Conservation (phyloP, 2,888 invertebrate genomes). For the Callosobruchus maculatus region DNA sequence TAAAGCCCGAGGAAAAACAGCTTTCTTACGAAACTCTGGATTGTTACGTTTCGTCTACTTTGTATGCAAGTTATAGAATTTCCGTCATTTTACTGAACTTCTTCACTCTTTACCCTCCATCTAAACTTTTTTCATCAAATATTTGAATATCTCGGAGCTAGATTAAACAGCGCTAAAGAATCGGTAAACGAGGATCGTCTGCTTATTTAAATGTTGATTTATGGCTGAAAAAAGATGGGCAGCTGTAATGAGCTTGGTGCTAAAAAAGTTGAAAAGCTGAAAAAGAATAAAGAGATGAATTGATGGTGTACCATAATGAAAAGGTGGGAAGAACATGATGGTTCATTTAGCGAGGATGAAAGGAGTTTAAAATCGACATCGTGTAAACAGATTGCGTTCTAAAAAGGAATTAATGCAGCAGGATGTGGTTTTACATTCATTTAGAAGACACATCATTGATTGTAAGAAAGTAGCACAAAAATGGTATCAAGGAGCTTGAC, state of each 20-base stretch:
- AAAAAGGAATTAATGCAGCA: no score
- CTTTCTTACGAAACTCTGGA: not conserved
- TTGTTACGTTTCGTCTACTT: not conserved
- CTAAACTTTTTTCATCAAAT: not conserved
- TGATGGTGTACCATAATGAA: not conserved
- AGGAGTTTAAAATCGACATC: no score
- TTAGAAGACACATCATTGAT: no score
- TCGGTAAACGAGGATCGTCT: not conserved
- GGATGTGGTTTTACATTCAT: no score
- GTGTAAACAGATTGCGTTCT: no score
- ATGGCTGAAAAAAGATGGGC: not conserved
- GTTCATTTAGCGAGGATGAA: not conserved
- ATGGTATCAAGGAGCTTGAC: no score
- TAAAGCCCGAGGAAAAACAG: not conserved
- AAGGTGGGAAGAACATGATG: not conserved
- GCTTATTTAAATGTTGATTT: not conserved
- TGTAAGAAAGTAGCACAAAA: no score
- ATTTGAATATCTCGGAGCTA: not conserved
- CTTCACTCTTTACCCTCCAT: not conserved
- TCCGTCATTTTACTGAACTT: not conserved
- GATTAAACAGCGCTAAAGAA: not conserved
- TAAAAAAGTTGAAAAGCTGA: not conserved
- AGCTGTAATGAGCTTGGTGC: not conserved
- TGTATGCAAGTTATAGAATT: not conserved
- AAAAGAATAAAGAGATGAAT: not conserved